Evolutionary conservation across 2,888 invertebrate species (phyloP).

Genomic region (Herminia tarsipennalis): DNA sequence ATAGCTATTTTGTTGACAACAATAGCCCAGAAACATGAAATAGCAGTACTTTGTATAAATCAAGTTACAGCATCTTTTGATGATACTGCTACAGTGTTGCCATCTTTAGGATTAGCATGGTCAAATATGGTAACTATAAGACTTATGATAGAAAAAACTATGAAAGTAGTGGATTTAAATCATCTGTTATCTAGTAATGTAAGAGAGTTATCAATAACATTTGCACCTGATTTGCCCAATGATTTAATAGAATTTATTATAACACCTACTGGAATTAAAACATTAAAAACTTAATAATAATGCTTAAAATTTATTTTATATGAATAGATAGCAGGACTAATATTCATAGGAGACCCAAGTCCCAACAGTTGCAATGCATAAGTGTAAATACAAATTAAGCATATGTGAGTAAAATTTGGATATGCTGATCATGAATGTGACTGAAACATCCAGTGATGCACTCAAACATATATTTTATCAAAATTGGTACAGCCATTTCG

Average conservation of each 20-base stretch:
- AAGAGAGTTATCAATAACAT: conserved; percentile 62
- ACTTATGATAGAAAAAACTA: conserved; percentile 35
- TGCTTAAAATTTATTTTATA: too few species aligned
- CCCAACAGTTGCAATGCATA: too few species aligned
- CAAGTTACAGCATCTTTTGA: conserved; percentile 74
- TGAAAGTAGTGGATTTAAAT: conserved; percentile 12
- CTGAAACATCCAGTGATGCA: too few species aligned
- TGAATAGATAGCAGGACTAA: too few species aligned
- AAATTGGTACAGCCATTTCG: too few species aligned
- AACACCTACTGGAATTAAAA: conserved; percentile 55
- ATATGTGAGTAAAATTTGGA: too few species aligned
- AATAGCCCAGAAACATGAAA: conserved; percentile 62
- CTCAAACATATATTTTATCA: too few species aligned
- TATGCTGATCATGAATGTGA: too few species aligned
- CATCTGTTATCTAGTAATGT: conserved; percentile 21
- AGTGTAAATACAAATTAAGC: too few species aligned
- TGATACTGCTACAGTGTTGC: conserved; percentile 56
- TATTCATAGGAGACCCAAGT: too few species aligned
- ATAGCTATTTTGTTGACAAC: conserved; percentile 61
- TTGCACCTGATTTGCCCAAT: conserved; percentile 69
- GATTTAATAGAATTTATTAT: conserved; percentile 55
- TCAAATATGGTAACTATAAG: conserved; percentile 77
- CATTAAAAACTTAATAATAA: not conserved
- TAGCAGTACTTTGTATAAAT: conserved; percentile 74
- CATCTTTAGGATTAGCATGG: conserved; percentile 78